These are phyloP conservation scores for Cylas formicarius DNA, from an alignment of 1,140 invertebrate genomes.

Conservation along the genomic window DNA sequence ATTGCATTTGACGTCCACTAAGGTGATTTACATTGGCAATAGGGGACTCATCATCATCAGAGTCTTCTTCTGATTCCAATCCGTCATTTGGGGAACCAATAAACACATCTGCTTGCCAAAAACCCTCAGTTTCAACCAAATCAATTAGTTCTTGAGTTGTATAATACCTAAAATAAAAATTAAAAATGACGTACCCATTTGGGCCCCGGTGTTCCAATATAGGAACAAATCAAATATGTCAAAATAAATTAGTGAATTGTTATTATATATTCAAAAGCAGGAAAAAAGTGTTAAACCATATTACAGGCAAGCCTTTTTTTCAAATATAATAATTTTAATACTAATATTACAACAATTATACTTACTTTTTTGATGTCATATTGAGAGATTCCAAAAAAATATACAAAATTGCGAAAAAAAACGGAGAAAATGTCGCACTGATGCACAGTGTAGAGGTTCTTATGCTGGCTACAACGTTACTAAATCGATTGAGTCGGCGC, in stretches of 20 bases:
- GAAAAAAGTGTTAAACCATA: constrained; percentile 3
- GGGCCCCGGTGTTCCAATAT: constrained; percentile 15
- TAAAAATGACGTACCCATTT: constrained; percentile 3
- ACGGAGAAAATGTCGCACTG: too few relatives aligned
- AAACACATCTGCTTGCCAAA: constrained; percentile 18
- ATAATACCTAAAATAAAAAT: constrained; percentile 15
- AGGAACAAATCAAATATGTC: constrained; percentile 10
- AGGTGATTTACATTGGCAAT: constrained; percentile 16
- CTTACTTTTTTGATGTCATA: too few relatives aligned
- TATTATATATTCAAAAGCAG: constrained; percentile 1
- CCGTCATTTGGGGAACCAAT: constrained; percentile 17
- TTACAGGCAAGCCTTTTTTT: background rate
- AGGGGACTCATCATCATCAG: constrained; percentile 17
- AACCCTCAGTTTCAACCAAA: constrained; percentile 18
- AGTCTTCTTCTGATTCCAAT: constrained; percentile 12
- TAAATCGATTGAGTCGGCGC: too few relatives aligned
- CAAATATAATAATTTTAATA: constrained; percentile 7
- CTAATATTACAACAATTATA: constrained; percentile 6
- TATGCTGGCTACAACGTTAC: too few relatives aligned
- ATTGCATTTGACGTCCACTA: constrained; percentile 13
- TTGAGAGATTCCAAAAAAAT: too few relatives aligned
- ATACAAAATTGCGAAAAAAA: too few relatives aligned
- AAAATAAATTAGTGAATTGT: constrained; percentile 4
- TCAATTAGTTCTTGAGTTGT: constrained; percentile 15
- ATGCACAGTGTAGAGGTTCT: too few relatives aligned